These are phyloP conservation scores for Eretmodus cyanostictus DNA, from an alignment of 2,113 vertebrate species.

Conservation along the genomic window DNA sequence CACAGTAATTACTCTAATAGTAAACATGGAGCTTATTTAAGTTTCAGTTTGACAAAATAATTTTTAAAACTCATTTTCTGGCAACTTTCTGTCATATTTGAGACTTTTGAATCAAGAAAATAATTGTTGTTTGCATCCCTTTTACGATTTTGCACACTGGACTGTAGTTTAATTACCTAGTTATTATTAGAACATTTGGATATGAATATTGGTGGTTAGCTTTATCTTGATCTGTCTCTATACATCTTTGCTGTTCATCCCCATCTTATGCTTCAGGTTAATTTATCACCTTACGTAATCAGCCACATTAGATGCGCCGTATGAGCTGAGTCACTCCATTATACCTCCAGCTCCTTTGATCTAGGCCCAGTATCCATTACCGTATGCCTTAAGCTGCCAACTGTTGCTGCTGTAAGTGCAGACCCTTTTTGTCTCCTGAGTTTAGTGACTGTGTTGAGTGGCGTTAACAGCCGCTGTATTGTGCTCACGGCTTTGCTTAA, in stretches of 20 bases:
- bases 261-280: neutral
- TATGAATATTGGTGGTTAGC: neutral
- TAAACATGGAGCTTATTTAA: neutral
- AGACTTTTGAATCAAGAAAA: neutral
- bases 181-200: neutral
- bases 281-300: neutral
- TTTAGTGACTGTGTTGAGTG: slow-evolving; percentile 10
- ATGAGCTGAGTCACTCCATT: slow-evolving; percentile 39
- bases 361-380: slow-evolving; percentile 52
- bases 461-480: slow-evolving; percentile 49
- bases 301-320: neutral
- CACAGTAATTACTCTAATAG: neutral
- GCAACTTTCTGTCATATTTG: neutral
- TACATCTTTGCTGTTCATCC: neutral
- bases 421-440: neutral
- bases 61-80: neutral
- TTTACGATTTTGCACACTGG: neutral
- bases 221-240: neutral
- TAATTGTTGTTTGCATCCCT: neutral
- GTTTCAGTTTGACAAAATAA: neutral
- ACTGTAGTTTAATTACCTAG: neutral
- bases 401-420: slow-evolving; percentile 34
- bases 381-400: slow-evolving; percentile 51
- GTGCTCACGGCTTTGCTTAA: slow-evolving; percentile 37
- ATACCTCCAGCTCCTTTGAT: slow-evolving; percentile 46